Percentiles rank a stretch among this genome's conserved stretches.
These are phyloP conservation scores for Nibea coibor DNA, from an alignment of 2,113 vertebrate genomes.

Conservation along the genomic window DNA sequence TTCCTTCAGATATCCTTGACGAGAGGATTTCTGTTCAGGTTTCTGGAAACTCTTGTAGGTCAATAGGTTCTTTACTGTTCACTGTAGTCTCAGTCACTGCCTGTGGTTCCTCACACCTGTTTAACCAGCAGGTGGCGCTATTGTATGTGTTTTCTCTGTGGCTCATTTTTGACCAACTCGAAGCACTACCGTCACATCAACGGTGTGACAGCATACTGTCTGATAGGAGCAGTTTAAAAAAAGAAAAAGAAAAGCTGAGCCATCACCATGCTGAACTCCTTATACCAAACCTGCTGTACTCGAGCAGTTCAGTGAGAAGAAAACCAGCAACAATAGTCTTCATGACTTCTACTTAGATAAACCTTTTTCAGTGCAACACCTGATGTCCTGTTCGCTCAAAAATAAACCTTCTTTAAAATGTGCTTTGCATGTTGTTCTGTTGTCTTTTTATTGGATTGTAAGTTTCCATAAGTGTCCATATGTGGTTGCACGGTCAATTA, in stretches of 20 bases:
- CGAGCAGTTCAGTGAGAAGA: not conserved
- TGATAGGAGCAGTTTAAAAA: not conserved
- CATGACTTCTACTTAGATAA: not conserved
- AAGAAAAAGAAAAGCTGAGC: not conserved
- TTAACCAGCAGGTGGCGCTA: constrained; percentile 51
- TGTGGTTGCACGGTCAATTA: not conserved
- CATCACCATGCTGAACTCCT: not conserved
- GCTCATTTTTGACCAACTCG: not conserved
- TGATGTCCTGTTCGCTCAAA: constrained; percentile 16
- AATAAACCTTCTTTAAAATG: constrained; percentile 55
- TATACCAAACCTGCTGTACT: constrained; percentile 15
- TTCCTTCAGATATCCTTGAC: not conserved
- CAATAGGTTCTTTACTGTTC: not conserved
- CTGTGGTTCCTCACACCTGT: not conserved
- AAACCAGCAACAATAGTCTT: constrained; percentile 11
- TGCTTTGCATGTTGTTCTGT: not conserved
- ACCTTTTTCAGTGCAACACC: not conserved
- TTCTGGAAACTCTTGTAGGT: constrained; percentile 8
- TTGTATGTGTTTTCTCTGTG: constrained; percentile 28
- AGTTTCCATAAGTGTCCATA: not conserved
- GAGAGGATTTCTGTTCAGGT: not conserved
- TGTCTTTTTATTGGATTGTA: not conserved
- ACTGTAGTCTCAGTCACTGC: constrained; percentile 12
- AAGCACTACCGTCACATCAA: constrained; percentile 20
- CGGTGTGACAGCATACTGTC: not conserved